A percentile compares a stretch with the other conserved stretches of the same genome.
Evolutionary conservation across 2,113 vertebrate genomes (phyloP).

Genomic region (Callaeas wilsoni): DNA sequence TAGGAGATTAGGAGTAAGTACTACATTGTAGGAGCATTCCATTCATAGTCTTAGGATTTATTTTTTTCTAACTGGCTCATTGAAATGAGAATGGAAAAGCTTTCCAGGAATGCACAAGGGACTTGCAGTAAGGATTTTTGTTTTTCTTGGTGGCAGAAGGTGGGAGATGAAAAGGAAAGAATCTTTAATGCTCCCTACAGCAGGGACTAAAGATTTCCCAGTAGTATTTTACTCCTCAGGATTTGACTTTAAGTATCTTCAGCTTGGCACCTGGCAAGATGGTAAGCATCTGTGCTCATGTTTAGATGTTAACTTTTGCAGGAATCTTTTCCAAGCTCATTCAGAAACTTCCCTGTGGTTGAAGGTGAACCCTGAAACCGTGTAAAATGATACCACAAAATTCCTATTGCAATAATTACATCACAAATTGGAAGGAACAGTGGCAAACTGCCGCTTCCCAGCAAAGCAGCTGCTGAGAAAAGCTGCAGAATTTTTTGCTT

Average conservation of each 20-base stretch:
- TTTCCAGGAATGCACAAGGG: neutral
- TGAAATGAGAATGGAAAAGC: slow-evolving; percentile 39
- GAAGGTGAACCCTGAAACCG: rapidly evolving
- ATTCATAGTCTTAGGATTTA: neutral
- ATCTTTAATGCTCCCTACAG: neutral
- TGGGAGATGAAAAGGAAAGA: neutral
- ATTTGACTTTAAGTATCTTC: neutral
- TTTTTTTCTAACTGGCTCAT: neutral
- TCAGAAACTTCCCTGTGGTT: neutral
- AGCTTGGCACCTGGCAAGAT: neutral
- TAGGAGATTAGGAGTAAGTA: neutral
- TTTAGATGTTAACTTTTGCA: neutral
- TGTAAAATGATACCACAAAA: neutral
- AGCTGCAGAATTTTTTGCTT: neutral
- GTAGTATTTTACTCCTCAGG: neutral
- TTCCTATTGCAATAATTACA: neutral
- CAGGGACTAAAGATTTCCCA: neutral
- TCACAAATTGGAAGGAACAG: neutral
- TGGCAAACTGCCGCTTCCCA: neutral
- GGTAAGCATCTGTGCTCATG: neutral
- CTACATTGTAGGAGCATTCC: neutral
- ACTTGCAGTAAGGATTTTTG: neutral
- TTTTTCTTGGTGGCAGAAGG: neutral
- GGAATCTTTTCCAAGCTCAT: neutral
- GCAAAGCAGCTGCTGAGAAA: neutral